Evolutionary conservation across 2,797 vertebrate genomes (phyloP).

Genomic region (Hephaestus fuliginosus): DNA sequence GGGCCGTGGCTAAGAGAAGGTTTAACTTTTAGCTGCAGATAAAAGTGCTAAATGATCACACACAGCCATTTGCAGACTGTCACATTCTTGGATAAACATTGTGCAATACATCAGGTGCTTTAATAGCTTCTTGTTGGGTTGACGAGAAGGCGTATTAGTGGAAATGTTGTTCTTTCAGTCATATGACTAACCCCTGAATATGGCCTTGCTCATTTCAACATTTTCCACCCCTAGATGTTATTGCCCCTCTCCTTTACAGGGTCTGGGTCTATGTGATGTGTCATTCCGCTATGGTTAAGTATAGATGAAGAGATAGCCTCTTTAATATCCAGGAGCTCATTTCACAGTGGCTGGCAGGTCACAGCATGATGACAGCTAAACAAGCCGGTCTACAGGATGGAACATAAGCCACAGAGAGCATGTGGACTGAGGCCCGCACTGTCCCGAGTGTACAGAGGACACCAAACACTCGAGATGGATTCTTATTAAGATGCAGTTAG

Average conservation of each 20-base stretch:
- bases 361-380: slow-evolving; percentile 83
- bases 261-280: slow-evolving; percentile 70
- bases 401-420: slow-evolving; percentile 68
- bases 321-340: slow-evolving; percentile 85
- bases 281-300: slow-evolving; percentile 76
- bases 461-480: slow-evolving; percentile 39
- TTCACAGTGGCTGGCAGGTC: slow-evolving; percentile 82
- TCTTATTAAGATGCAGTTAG: slow-evolving; percentile 37
- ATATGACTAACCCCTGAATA: slow-evolving; percentile 64
- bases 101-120: slow-evolving; percentile 77
- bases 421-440: slow-evolving; percentile 41
- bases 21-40: slow-evolving; percentile 84
- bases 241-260: slow-evolving; percentile 49
- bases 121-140: slow-evolving; percentile 67
- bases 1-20: slow-evolving; percentile 60
- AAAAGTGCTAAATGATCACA: slow-evolving; percentile 73
- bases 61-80: slow-evolving; percentile 73
- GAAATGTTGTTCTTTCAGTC: slow-evolving; percentile 71
- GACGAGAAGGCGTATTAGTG: slow-evolving; percentile 62
- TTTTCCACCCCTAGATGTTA: slow-evolving; percentile 66
- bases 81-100: slow-evolving; percentile 84
- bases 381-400: slow-evolving; percentile 75
- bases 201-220: slow-evolving; percentile 55
- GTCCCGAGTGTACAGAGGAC: slow-evolving; percentile 45
- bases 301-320: slow-evolving; percentile 84